Evolutionary conservation across 2,797 vertebrate genomes (phyloP), one percentile per base, ranked within the genome.

Genomic region (Cynodonichthys magdalenae): DNA sequence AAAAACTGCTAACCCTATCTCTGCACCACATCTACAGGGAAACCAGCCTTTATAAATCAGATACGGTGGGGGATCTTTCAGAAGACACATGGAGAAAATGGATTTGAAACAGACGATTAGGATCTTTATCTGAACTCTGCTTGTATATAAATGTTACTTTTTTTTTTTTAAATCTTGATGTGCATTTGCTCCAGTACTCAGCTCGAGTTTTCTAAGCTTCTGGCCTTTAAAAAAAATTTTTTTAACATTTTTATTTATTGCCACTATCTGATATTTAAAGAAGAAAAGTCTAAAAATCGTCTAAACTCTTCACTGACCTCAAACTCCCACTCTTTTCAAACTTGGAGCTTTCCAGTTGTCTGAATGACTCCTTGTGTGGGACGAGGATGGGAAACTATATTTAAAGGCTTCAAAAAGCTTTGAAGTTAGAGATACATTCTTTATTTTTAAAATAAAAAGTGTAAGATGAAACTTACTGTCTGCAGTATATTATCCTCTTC

Each of bases 11-110:
- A 31, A 36, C 41, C 42, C 53, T 69, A 60, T 70, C 42, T 70
- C 8, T 62, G 53, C 63, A 64, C 47, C 29, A 68, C 28, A 75
- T 72, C 69, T 63, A 31, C 31, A 64, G 12, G 11, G 47, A 63
- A 57, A 63, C 44, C 39, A 19, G 19, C 39, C 24, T 15, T 60
- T 66, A 55, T 29, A 46, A 72, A 54, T 58, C 19, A 48, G 53
- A 72, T 50, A 42, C 3, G 3, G 8, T 27, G 17, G 27, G 28
- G 51, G 51, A 42, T 59, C 27, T 59, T 51, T 34, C 28, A 42
- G 47, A 6, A 27, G 41, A 54, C 48, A 39, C 34, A 49, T 24
- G n/a, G 24, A 59, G 15, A 57, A 39, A 67, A 69, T 28, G 27
- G 47, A 78, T 69, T 56, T 52, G 27, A 53, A 45, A 62, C 18